Evolutionary conservation across 2,113 vertebrate genomes (phyloP).

Genomic region (Redunca redunca): DNA sequence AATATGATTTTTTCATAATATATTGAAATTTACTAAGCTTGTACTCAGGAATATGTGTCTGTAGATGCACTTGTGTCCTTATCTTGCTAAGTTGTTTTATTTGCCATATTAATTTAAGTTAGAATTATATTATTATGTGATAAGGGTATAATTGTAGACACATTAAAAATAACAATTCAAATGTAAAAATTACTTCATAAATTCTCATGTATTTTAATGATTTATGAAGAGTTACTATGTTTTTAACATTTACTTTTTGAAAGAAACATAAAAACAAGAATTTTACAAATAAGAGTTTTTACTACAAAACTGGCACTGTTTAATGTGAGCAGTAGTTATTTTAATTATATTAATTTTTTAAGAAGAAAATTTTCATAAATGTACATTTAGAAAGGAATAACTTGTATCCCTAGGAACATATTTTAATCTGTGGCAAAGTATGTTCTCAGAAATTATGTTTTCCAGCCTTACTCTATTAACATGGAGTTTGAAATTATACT

Average conservation of each 20-base stretch:
- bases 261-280: conserved; percentile 9
- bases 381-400: conserved; percentile 73
- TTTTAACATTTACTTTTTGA: conserved; percentile 3
- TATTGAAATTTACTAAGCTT: conserved; percentile 55
- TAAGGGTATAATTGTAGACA: background rate
- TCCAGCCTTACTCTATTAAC: conserved; percentile 71
- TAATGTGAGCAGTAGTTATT: background rate
- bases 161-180: conserved; percentile 55
- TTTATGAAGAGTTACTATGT: background rate
- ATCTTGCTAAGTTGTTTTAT: conserved; percentile 40
- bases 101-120: conserved; percentile 44
- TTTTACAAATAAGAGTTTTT: background rate
- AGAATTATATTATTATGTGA: conserved; percentile 21
- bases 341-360: conserved; percentile 18
- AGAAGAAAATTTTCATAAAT: conserved; percentile 68
- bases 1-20: conserved; percentile 18
- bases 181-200: background rate
- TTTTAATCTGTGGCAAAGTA: conserved; percentile 69
- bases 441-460: conserved; percentile 71
- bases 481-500: conserved; percentile 71
- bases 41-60: conserved; percentile 38
- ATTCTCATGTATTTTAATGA: conserved; percentile 21
- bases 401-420: conserved; percentile 76
- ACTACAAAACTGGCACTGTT: background rate
- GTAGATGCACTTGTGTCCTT: conserved; percentile 36